Conservation (phyloP, 2,888 invertebrate species). For the Acleris emargana region DNA sequence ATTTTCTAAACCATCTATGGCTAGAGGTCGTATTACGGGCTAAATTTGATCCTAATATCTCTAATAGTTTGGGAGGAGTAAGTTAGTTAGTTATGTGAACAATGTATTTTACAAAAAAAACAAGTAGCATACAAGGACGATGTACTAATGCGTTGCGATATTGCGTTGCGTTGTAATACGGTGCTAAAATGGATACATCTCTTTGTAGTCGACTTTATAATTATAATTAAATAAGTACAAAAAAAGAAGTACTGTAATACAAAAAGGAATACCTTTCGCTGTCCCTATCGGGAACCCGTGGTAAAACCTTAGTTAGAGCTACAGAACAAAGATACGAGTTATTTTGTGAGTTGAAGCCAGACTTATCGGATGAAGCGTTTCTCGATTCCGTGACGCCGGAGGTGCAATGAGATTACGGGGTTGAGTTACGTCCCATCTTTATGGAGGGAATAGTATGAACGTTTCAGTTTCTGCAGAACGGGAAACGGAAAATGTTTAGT, state of each 20-base stretch:
- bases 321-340: conserved; percentile 62
- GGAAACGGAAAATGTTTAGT: no score
- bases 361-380: conserved; percentile 67
- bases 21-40: no score
- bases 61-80: no score
- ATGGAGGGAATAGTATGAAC: conserved; percentile 16
- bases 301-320: conserved; percentile 42
- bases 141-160: no score
- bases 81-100: no score
- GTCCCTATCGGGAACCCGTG: background rate
- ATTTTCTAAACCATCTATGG: no score
- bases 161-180: no score
- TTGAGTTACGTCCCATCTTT: conserved; percentile 37
- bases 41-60: no score
- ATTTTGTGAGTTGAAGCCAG: conserved; percentile 52
- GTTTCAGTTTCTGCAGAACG: background rate
- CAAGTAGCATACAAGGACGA: no score
- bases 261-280: background rate
- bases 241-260: background rate
- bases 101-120: no score
- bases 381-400: conserved; percentile 50
- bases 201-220: no score
- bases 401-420: conserved; percentile 41
- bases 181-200: no score
- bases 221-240: background rate